These are phyloP conservation scores for Drymonia ruficornis DNA, from an alignment of 2,888 invertebrate species.

Conservation along the genomic window DNA sequence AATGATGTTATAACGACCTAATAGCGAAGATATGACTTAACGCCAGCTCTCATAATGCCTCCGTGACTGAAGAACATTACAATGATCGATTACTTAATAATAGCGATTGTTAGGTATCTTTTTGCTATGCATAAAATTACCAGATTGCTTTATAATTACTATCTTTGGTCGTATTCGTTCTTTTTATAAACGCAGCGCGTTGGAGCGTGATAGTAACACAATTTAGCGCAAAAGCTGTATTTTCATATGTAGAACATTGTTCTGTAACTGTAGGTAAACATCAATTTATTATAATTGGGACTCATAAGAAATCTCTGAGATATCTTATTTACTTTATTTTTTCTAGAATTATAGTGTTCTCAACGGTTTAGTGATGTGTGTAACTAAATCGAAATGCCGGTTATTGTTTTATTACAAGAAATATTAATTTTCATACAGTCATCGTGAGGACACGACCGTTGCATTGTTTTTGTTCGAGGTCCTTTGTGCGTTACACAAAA, in stretches of 20 bases:
- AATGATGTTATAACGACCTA: constrained; percentile 37
- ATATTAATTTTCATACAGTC: constrained; percentile 6
- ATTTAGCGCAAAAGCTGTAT: no score
- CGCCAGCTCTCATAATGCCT: not conserved
- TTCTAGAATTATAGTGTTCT: no score
- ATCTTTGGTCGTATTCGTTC: not conserved
- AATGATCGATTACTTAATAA: constrained; percentile 13
- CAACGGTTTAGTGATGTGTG: not conserved
- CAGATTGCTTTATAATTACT: constrained; percentile 5
- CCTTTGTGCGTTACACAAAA: constrained; percentile 18
- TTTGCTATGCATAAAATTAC: not conserved
- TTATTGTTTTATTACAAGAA: constrained; percentile 1
- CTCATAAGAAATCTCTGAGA: no score
- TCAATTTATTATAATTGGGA: no score
- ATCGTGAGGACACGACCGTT: constrained; percentile 8
- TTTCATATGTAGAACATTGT: no score
- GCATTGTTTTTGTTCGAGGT: constrained; percentile 17
- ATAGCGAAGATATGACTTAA: constrained; percentile 23
- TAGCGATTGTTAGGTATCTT: constrained; percentile 6
- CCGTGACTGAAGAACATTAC: constrained; percentile 8
- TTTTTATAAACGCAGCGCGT: not conserved
- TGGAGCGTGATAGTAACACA: no score
- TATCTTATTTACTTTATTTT: not conserved
- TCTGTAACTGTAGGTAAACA: no score
- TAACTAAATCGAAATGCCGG: not conserved